Base-by-base conservation (phyloP, 2,888 invertebrate species). In the Ectobius pallidus region DNA sequence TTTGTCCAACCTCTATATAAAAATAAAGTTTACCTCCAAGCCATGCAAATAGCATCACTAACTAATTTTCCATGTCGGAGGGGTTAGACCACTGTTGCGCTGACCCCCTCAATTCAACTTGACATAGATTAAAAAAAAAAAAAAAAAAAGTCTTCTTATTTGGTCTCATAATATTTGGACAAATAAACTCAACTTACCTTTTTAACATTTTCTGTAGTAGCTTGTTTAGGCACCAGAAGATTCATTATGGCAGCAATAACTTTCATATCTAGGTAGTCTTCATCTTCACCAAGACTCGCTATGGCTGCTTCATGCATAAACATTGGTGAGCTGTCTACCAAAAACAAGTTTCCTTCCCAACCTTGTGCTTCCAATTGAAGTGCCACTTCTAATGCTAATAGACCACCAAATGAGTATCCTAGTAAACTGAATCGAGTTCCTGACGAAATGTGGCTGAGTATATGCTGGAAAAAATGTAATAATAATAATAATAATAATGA, bases 351-450 rank as follows among this genome's bases (percentile, higher is more conserved):
- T 1, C 92, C 93, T 16, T 80, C 83, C 69, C 85, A 85, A 76
- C 92, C 92, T 78, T 87, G 84, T 7, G 83, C 83, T 82, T 95
- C 94, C 44, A 97, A 84, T 78, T 88, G 86, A 9, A 88, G 84
- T 3, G 91, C 92, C 73, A 97, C 83, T 81, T 96, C 93, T 71
- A 96, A 82, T 0, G 92, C 91, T 22, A 96, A 85, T 27, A 92
- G 82, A 0, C 91, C 86, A 58, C 98, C 98, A 80, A 90, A 97
- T 16, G 97, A 98, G 85, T 98, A 97, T 1, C 93, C 97, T 16
- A 93, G 88, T 1, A 98, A 81, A 73, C 88, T 88, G 84, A 92
- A 96, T n/a, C 86, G 84, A 7, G 84, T 84, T 1, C 78, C 72
- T 83, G 71, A 34, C 16, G 46, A 11, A 16, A 74, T 65, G 3